Percentiles rank a stretch among this genome's conserved stretches.
phyloP scores from a whole-genome alignment of 2,888 invertebrate genomes.

The Cybosia mesomella region DNA sequence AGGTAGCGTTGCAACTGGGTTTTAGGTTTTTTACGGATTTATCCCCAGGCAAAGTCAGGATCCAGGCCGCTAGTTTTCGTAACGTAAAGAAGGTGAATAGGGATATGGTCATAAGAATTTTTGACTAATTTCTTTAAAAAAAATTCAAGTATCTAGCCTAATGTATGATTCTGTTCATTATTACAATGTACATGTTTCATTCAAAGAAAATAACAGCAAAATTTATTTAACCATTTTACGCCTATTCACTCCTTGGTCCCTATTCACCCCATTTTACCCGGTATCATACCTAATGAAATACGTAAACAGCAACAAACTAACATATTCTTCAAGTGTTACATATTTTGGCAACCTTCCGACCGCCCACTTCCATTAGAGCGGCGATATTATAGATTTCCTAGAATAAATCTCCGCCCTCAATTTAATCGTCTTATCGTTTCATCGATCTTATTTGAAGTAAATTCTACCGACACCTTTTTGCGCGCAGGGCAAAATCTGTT shows the following conservation, averaged over 20 bases:
- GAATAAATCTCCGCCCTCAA: neutral
- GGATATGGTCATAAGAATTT: no score
- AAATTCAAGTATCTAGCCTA: no score
- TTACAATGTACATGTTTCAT: no score
- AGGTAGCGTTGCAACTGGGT: neutral
- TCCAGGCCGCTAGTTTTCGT: no score
- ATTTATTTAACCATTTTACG: no score
- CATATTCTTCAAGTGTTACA: neutral
- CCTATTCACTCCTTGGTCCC: no score
- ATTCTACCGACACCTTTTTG: neutral
- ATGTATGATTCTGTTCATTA: no score
- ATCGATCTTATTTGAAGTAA: conserved; percentile 1
- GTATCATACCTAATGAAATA: neutral
- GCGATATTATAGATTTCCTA: neutral
- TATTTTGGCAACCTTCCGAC: neutral
- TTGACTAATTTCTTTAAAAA: no score
- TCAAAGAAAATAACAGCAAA: no score
- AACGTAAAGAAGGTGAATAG: no score
- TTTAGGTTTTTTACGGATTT: no score
- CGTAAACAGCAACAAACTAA: neutral
- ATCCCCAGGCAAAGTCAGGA: no score
- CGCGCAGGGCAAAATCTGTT: neutral
- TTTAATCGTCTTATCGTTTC: neutral
- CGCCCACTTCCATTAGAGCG: neutral
- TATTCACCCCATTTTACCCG: neutral